These are phyloP conservation scores for Gymnogyps californianus DNA, from an alignment of 2,113 vertebrate species.

Conservation along the genomic window DNA sequence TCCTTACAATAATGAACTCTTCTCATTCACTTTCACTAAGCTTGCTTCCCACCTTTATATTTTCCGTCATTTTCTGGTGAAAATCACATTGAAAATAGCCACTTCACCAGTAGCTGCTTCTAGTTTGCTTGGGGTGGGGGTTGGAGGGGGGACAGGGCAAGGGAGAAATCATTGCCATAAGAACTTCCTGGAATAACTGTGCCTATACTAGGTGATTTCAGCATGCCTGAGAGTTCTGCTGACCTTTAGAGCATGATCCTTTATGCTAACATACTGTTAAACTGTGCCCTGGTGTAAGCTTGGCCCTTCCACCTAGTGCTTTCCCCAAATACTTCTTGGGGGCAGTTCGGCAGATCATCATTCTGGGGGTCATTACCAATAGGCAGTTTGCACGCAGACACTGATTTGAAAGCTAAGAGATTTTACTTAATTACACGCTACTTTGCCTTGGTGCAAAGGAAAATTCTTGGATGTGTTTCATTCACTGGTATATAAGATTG, in stretches of 20 bases:
- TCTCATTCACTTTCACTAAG: not conserved
- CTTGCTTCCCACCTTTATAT: not conserved
- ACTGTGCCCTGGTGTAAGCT: not conserved
- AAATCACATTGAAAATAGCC: not conserved
- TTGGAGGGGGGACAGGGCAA: not conserved
- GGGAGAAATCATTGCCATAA: not conserved
- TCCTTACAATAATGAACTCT: not conserved
- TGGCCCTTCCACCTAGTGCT: not conserved
- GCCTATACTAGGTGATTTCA: not conserved
- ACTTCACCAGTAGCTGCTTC: not conserved
- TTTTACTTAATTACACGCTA: not conserved
- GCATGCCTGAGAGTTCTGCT: not conserved
- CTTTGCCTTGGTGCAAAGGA: not conserved
- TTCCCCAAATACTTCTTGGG: not conserved
- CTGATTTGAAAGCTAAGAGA: not conserved
- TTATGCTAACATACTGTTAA: not conserved
- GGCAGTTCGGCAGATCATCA: not conserved
- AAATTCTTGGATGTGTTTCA: not conserved
- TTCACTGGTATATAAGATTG: not conserved
- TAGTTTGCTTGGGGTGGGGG: not conserved
- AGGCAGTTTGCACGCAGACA: not conserved
- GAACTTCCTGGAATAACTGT: not conserved
- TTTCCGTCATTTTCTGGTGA: not conserved
- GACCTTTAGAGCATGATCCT: constrained; percentile 5
- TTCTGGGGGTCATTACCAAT: not conserved